Percentiles rank a stretch among this genome's conserved stretches.
phyloP scores from a whole-genome alignment of 2,797 vertebrate genomes.

The Danionella dracula region DNA sequence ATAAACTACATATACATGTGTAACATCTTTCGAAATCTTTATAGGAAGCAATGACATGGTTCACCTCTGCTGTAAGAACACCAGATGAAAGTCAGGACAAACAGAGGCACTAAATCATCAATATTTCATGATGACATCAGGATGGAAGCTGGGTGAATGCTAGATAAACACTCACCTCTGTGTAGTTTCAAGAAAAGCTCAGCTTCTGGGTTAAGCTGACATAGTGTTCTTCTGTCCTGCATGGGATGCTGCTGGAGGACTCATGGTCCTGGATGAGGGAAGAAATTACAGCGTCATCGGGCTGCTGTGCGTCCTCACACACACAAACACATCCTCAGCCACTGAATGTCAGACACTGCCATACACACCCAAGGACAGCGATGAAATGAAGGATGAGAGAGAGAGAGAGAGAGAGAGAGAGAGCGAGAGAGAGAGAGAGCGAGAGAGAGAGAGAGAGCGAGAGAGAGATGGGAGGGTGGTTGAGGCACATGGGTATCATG shows the following conservation, averaged over 20 bases:
- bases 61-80: conserved; percentile 4
- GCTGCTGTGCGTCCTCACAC: neutral
- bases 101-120: conserved; percentile 21
- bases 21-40: too few species aligned
- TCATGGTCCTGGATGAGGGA: conserved; percentile 11
- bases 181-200: conserved; percentile 13
- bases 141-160: neutral
- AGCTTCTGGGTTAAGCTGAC: conserved; percentile 4
- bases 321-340: neutral
- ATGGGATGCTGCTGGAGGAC: conserved; percentile 21
- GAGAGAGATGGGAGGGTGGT: neutral
- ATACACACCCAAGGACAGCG: conserved; percentile 41
- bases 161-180: conserved; percentile 24
- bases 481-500: conserved; percentile 23
- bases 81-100: conserved; percentile 17
- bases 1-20: too few species aligned
- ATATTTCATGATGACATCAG: conserved; percentile 35
- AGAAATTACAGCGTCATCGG: conserved; percentile 11
- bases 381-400: conserved; percentile 27
- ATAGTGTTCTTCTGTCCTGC: conserved; percentile 11
- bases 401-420: conserved; percentile 25
- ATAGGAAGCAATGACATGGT: neutral
- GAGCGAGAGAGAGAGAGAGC: conserved; percentile 11
- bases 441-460: conserved; percentile 17
- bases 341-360: conserved; percentile 22